Conservation (phyloP, 2,888 invertebrate genomes). For the Watsonalla binaria region DNA sequence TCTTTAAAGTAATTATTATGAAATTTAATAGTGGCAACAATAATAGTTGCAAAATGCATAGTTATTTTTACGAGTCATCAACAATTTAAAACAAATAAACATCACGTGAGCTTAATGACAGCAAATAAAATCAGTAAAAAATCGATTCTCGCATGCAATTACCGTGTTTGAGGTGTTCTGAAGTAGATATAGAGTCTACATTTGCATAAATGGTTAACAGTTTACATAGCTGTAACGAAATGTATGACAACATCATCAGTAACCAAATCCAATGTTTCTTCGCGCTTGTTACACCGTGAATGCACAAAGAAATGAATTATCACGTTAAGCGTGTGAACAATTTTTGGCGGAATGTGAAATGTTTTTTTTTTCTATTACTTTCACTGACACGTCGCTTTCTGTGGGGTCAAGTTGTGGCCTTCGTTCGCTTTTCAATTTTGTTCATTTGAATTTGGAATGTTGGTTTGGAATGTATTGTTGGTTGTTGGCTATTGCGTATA, state of each 20-base stretch:
- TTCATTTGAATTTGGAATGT: conserved; percentile 37
- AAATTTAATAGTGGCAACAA: not conserved
- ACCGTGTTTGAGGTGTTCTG: not conserved
- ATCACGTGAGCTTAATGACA: not conserved
- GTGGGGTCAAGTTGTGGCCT: conserved; percentile 36
- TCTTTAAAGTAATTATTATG: conserved; percentile 1
- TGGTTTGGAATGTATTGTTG: conserved; percentile 17
- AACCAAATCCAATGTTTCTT: conserved; percentile 35
- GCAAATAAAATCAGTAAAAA: not conserved
- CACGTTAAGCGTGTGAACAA: conserved; percentile 58
- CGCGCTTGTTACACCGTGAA: conserved; percentile 46
- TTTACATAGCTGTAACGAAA: not conserved
- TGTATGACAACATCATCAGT: conserved; percentile 41
- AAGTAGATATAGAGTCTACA: not conserved
- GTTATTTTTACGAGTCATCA: not conserved
- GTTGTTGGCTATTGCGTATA: too few relatives aligned
- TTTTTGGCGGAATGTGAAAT: conserved; percentile 46
- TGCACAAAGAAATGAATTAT: conserved; percentile 44
- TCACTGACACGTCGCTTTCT: conserved; percentile 57
- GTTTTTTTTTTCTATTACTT: conserved; percentile 44
- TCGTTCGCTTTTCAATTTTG: conserved; percentile 23
- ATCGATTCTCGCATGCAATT: not conserved
- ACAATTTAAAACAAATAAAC: not conserved
- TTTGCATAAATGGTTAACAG: not conserved
- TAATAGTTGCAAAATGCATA: not conserved